Evolutionary conservation across 2,113 vertebrate species (phyloP).

Genomic region (Dromiciops gliroides): DNA sequence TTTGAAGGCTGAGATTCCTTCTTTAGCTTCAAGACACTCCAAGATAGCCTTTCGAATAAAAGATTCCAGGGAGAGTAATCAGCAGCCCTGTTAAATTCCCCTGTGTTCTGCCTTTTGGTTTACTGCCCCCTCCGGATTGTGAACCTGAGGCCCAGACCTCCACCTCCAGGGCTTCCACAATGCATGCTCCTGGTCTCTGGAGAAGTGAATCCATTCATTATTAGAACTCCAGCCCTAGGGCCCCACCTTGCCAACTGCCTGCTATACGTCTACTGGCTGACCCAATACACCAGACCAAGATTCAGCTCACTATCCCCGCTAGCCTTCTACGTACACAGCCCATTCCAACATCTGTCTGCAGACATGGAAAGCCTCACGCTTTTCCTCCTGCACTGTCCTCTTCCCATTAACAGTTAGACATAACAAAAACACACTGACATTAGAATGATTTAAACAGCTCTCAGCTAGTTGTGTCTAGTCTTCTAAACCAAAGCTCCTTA

Average conservation of each 20-base stretch:
- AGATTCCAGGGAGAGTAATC: slow-evolving; percentile 24
- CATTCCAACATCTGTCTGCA: not conserved
- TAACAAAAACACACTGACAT: not conserved
- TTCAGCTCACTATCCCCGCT: not conserved
- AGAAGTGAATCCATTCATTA: not conserved
- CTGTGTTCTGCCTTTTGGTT: not conserved
- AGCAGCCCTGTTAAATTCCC: not conserved
- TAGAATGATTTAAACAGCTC: slow-evolving; percentile 50
- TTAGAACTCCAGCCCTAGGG: not conserved
- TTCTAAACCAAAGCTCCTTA: no score
- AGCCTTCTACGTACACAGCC: not conserved
- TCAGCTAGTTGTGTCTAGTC: slow-evolving; percentile 59
- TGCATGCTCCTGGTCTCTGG: not conserved
- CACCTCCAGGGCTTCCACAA: not conserved
- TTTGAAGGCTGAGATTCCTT: slow-evolving; percentile 70
- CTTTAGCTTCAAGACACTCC: slow-evolving; percentile 77
- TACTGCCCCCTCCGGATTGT: not conserved
- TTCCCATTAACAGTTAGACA: not conserved
- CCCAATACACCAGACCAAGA: not conserved
- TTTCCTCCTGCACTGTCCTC: not conserved
- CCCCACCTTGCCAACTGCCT: not conserved
- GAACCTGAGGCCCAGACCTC: not conserved
- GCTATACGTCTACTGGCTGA: not conserved
- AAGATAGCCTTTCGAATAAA: slow-evolving; percentile 74
- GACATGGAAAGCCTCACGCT: not conserved